Base-by-base conservation (phyloP, 2,888 invertebrate genomes). In the Drosophila heteroneura region DNA sequence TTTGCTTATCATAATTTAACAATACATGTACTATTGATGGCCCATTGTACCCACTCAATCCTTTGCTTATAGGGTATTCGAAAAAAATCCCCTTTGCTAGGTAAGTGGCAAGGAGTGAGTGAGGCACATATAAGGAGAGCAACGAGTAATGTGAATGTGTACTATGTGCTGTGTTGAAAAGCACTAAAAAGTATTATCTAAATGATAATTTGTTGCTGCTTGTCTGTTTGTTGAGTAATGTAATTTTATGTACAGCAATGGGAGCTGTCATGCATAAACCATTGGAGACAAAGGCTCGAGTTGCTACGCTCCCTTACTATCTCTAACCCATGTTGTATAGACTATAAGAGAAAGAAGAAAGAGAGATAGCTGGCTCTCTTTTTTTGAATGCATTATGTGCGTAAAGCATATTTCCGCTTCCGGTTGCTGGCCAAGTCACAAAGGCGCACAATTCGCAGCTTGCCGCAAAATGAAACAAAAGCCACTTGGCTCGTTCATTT, bases 121-220 rank as follows among this genome's bases (percentile, higher is more conserved):
- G 54, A 47, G 47, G 22, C 47, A 47, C 47, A 47, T 26, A 44
- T 26, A 26, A 26, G 47, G 47, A 47, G 26, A 47, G 47, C 47
- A 47, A 47, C 47, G 47, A 26, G 16, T 16, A 16, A 26, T 68
- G 41, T 59, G 66, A 61, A 74, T 47, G 69, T 54, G 16, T 33
- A 26, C 35, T 12, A 35, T 54, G 22, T 56, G 56, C 39, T 35
- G 54, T 39, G 85, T 58, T 78, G 90, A 82, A 81, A 85, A 89
- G 85, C 90, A 85, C 85, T 86, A 89, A 86, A 85, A 89, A 89
- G 90, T 89, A 89, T 86, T 86, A 86, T 86, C 85, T 86, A 86
- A 89, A 86, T 86, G 90, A 86, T 86, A 86, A 86, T 86, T 86
- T 86, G 85, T 86, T 86, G 85, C 88, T 85, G 72, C 64, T 58